These are phyloP conservation scores for Lethenteron reissneri DNA, from an alignment of 2,113 vertebrate genomes.

Conservation along the genomic window DNA sequence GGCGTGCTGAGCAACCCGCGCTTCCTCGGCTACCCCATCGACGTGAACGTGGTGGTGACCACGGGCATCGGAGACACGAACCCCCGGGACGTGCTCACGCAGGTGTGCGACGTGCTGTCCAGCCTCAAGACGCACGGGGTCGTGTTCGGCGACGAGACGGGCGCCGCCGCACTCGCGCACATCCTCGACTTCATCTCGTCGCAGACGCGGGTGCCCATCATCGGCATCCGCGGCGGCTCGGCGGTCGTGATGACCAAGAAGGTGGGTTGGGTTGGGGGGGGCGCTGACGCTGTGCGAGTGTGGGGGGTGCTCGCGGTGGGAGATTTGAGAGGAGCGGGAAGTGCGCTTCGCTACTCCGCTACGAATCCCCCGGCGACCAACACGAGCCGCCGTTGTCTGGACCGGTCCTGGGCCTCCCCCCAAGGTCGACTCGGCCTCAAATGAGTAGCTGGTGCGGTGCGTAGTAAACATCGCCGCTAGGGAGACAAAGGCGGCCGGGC, in stretches of 20 bases:
- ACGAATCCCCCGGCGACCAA: too few species aligned
- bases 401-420: too few species aligned
- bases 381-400: too few species aligned
- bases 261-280: constrained; percentile 19
- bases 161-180: constrained; percentile 44
- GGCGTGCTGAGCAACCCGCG: constrained; percentile 56
- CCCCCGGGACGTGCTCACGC: constrained; percentile 67
- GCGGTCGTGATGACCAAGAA: constrained; percentile 76
- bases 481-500: too few species aligned
- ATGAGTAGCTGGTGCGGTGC: too few species aligned
- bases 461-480: too few species aligned
- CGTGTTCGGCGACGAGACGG: constrained; percentile 62
- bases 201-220: constrained; percentile 73
- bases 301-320: too few species aligned
- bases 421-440: too few species aligned
- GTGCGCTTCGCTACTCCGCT: too few species aligned
- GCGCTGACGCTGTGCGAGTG: too few species aligned
- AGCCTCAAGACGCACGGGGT: constrained; percentile 55
- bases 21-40: constrained; percentile 67
- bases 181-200: constrained; percentile 88
- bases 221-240: constrained; percentile 67
- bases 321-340: too few species aligned
- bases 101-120: constrained; percentile 54
- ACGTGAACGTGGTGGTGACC: constrained; percentile 55
- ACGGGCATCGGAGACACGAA: constrained; percentile 74